These are phyloP conservation scores for Naso thynnoides DNA, from an alignment of 2,797 vertebrate genomes.

Conservation along the genomic window DNA sequence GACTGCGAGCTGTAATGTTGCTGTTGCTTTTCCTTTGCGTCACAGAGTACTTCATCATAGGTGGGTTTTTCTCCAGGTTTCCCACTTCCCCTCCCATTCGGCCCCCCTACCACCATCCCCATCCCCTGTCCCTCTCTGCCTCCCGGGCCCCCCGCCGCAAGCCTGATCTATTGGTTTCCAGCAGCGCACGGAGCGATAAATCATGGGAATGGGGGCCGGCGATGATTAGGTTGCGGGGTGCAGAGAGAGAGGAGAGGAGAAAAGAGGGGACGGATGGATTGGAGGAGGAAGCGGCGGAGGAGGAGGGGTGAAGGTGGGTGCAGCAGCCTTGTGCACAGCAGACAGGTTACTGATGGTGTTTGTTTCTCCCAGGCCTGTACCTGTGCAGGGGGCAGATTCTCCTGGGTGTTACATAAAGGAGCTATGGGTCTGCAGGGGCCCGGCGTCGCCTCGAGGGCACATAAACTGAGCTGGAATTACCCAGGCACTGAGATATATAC, in stretches of 20 bases:
- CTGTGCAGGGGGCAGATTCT: slow-evolving; percentile 79
- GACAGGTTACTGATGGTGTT: slow-evolving; percentile 96
- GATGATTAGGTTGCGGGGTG: slow-evolving; percentile 89
- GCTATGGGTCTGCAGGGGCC: slow-evolving; percentile 74
- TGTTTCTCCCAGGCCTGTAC: slow-evolving; percentile 83
- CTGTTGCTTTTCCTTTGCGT: slow-evolving; percentile 75
- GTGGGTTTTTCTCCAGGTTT: slow-evolving; percentile 86
- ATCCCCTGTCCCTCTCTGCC: slow-evolving; percentile 77
- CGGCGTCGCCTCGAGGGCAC: slow-evolving; percentile 65
- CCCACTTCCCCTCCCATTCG: slow-evolving; percentile 72
- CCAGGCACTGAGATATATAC: slow-evolving; percentile 71
- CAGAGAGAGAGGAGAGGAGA: slow-evolving; percentile 54
- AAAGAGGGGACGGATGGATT: slow-evolving; percentile 64
- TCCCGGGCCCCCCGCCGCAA: slow-evolving; percentile 84
- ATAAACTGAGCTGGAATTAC: slow-evolving; percentile 80
- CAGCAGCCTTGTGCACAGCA: slow-evolving; percentile 74
- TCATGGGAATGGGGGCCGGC: slow-evolving; percentile 93
- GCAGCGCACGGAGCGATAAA: slow-evolving; percentile 92
- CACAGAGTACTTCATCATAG: slow-evolving; percentile 92
- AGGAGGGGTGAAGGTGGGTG: slow-evolving; percentile 57
- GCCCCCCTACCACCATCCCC: slow-evolving; percentile 73
- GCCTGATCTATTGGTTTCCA: slow-evolving; percentile 94
- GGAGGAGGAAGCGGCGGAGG: slow-evolving; percentile 32
- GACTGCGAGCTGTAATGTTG: slow-evolving; percentile 77
- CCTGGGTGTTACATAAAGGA: slow-evolving; percentile 82